phyloP scores from a whole-genome alignment of 2,888 invertebrate species.

The Chouioia cunea region DNA sequence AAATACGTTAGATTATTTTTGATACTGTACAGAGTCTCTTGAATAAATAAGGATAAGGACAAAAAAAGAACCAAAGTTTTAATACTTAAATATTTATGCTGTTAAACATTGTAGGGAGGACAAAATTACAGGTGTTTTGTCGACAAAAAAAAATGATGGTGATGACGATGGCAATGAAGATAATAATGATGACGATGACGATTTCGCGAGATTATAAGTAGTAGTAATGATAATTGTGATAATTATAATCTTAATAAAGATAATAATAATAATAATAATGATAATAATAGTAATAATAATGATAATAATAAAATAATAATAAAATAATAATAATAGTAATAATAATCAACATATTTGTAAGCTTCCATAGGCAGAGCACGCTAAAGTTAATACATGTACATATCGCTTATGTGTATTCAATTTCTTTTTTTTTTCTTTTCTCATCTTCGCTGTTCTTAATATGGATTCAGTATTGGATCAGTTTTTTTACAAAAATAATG shows the following conservation, averaged over 20 bases:
- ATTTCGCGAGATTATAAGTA: slow-evolving; percentile 27
- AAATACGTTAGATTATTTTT: slow-evolving; percentile 17
- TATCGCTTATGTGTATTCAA: slow-evolving; percentile 44
- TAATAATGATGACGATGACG: slow-evolving; percentile 44
- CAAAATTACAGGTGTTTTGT: slow-evolving; percentile 62
- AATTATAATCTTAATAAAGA: slow-evolving; percentile 48
- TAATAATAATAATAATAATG: slow-evolving; percentile 51
- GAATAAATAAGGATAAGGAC: slow-evolving; percentile 43
- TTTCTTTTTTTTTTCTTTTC: too few relatives aligned
- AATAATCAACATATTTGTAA: slow-evolving; percentile 65
- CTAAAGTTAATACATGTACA: slow-evolving; percentile 64
- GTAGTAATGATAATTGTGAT: slow-evolving; percentile 48
- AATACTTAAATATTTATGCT: slow-evolving; percentile 59
- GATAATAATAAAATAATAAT: slow-evolving; percentile 51
- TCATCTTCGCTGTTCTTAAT: slow-evolving; percentile 37
- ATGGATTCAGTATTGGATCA: slow-evolving; percentile 3
- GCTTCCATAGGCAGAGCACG: slow-evolving; percentile 64
- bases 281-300: slow-evolving; percentile 37
- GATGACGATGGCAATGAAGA: slow-evolving; percentile 47
- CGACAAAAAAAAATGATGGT: slow-evolving; percentile 39
- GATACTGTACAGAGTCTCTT: slow-evolving; percentile 22
- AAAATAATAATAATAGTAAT: slow-evolving; percentile 51
- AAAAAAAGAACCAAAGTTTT: slow-evolving; percentile 42
- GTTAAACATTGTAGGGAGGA: slow-evolving; percentile 62
- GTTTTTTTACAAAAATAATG: slow-evolving; percentile 65